These are phyloP conservation scores for Macrostomum lignano DNA, from an alignment of 1,140 invertebrate genomes.

Conservation along the genomic window DNA sequence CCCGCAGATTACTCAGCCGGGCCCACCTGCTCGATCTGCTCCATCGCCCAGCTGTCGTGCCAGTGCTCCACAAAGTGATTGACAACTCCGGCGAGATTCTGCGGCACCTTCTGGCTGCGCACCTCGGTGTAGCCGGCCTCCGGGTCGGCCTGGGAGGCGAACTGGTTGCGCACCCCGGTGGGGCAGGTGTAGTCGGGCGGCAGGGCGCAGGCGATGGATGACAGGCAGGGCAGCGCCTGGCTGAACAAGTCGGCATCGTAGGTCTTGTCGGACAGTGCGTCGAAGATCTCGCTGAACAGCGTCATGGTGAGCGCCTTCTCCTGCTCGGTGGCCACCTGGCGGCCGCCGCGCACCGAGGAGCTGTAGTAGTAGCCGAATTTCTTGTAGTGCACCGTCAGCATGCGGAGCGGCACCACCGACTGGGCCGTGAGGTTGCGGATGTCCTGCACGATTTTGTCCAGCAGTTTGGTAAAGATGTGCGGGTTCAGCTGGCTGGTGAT, in stretches of 20 bases:
- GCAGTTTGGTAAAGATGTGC: conserved; percentile 71
- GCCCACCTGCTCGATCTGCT: conserved; percentile 52
- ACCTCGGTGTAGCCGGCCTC: conserved; percentile 9
- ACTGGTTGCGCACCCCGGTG: conserved; percentile 25
- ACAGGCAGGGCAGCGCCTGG: conserved; percentile 88
- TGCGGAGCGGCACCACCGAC: conserved; percentile 30
- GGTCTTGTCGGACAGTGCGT: conserved; percentile 68
- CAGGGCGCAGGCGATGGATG: conserved; percentile 41
- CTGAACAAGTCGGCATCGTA: conserved; percentile 96
- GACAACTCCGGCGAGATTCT: conserved; percentile 62
- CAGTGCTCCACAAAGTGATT: conserved; percentile 95
- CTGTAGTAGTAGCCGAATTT: conserved; percentile 93
- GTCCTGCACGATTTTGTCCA: conserved; percentile 82
- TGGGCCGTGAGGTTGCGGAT: conserved; percentile 59
- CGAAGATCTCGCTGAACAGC: conserved; percentile 93
- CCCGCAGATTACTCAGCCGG: too few species aligned
- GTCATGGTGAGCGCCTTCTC: conserved; percentile 95
- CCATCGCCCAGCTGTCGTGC: conserved; percentile 73
- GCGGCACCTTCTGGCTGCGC: too few species aligned
- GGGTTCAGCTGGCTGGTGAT: conserved; percentile 83
- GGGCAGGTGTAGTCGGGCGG: conserved; percentile 91
- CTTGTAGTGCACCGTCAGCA: conserved; percentile 86
- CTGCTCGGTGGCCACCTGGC: conserved; percentile 60
- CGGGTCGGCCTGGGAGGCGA: conserved; percentile 11
- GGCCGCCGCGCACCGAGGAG: conserved; percentile 17